Evolutionary conservation across 2,797 vertebrate species (phyloP).

Genomic region (Podargus strigoides): DNA sequence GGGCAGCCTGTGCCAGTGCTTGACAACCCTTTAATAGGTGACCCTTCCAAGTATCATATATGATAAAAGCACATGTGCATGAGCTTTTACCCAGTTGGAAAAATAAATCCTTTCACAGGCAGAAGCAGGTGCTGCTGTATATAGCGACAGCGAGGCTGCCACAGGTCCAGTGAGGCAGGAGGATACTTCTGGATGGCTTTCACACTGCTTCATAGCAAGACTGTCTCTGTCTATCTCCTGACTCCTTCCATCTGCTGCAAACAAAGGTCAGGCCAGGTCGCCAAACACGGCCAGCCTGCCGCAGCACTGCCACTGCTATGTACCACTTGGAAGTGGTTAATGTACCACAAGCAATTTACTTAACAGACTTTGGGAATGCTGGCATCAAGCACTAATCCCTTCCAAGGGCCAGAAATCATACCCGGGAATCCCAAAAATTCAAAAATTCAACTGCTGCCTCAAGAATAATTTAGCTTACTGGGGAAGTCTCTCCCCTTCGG

Average conservation of each 20-base stretch:
- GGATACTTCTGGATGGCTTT: not conserved
- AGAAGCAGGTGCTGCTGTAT: slow-evolving; percentile 18
- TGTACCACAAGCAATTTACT: not conserved
- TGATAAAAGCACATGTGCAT: rapidly evolving
- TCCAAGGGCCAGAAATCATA: not conserved
- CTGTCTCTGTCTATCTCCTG: not conserved
- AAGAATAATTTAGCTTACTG: not conserved
- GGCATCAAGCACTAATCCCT: not conserved
- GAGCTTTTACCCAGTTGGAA: not conserved
- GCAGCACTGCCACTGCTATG: rapidly evolving
- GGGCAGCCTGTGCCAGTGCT: not conserved
- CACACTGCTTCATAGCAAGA: not conserved
- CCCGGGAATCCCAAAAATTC: not conserved
- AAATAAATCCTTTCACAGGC: not conserved
- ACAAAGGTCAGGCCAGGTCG: not conserved
- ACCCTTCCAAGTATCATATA: not conserved
- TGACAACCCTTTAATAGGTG: not conserved
- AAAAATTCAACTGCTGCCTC: not conserved
- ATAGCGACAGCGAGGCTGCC: not conserved
- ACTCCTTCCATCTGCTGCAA: not conserved
- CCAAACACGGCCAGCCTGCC: not conserved
- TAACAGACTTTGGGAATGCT: not conserved
- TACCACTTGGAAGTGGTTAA: not conserved
- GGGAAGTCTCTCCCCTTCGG: not conserved
- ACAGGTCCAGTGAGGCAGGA: rapidly evolving